Evolutionary conservation across 2,797 vertebrate genomes (phyloP).

Genomic region (Lacerta bilineata): DNA sequence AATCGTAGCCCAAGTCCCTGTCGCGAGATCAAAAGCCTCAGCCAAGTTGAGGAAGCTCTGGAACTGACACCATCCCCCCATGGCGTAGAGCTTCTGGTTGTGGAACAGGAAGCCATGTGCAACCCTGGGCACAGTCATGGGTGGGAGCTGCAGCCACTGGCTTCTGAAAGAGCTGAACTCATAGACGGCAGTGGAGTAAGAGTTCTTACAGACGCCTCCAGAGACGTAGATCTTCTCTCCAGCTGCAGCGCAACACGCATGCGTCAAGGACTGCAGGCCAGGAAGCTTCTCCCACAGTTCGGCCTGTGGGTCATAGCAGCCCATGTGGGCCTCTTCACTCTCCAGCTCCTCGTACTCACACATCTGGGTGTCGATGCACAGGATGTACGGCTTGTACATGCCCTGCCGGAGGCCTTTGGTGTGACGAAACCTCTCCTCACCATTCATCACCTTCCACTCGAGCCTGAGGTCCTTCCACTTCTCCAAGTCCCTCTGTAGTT

Average conservation of each 20-base stretch:
- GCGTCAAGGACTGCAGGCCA: constrained; percentile 81
- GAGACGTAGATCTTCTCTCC: constrained; percentile 84
- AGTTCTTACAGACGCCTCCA: constrained; percentile 82
- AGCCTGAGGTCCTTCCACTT: constrained; percentile 62
- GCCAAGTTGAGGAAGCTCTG: constrained; percentile 80
- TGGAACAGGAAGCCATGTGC: constrained; percentile 84
- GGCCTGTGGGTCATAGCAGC: constrained; percentile 22
- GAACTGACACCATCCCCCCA: constrained; percentile 84
- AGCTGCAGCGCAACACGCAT: constrained; percentile 82
- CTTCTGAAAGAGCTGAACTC: constrained; percentile 84
- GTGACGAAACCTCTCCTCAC: constrained; percentile 75
- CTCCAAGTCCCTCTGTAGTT: constrained; percentile 23
- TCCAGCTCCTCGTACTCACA: constrained; percentile 79
- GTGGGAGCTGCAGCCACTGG: constrained; percentile 82
- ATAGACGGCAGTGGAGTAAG: constrained; percentile 82
- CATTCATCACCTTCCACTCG: constrained; percentile 79
- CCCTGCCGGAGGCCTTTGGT: constrained; percentile 83
- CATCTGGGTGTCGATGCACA: constrained; percentile 86
- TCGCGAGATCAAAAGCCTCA: constrained; percentile 82
- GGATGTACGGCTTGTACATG: constrained; percentile 89
- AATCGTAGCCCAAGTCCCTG: constrained; percentile 61
- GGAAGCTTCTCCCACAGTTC: constrained; percentile 86
- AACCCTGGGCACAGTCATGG: constrained; percentile 81
- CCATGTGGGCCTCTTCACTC: constrained; percentile 72
- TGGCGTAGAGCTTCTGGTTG: constrained; percentile 80